Percentiles rank a stretch among this genome's conserved stretches.
Evolutionary conservation across 2,113 vertebrate species (phyloP).

Genomic region (Dromas ardeola): DNA sequence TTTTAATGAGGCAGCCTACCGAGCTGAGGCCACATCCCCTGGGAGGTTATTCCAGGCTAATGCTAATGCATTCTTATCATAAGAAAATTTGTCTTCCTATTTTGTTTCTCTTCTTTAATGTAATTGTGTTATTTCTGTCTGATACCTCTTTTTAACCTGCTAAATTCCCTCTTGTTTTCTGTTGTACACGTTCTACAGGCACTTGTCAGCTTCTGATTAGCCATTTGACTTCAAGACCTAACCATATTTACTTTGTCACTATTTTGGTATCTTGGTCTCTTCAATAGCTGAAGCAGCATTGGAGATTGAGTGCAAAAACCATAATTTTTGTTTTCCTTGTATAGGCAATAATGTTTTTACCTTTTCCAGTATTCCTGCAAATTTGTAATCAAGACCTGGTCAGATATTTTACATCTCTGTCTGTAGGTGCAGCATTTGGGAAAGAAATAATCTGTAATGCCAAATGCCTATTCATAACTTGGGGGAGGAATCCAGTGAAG

Average conservation of each 20-base stretch:
- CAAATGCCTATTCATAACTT: neutral
- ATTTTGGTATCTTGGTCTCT: neutral
- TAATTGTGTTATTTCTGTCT: neutral
- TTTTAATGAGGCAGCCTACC: constrained; percentile 57
- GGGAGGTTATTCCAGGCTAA: constrained; percentile 29
- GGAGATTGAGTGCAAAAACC: neutral
- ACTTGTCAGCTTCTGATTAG: neutral
- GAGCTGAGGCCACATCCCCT: constrained; percentile 29
- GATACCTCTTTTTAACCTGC: neutral
- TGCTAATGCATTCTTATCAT: constrained; percentile 24
- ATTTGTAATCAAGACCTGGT: neutral
- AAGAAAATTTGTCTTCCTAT: constrained; percentile 11
- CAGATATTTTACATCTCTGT: neutral
- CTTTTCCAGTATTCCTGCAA: neutral
- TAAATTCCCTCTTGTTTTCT: neutral
- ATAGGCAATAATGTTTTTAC: neutral
- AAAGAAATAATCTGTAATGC: neutral
- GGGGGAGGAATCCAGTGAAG: neutral
- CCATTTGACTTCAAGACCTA: neutral
- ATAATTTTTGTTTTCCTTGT: neutral
- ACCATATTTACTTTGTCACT: neutral
- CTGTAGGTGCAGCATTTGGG: neutral
- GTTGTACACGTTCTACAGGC: neutral
- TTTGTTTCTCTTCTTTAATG: constrained; percentile 13
- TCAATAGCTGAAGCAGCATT: neutral